Conservation (phyloP, 2,797 vertebrate genomes). For the Thamnophis elegans region DNA sequence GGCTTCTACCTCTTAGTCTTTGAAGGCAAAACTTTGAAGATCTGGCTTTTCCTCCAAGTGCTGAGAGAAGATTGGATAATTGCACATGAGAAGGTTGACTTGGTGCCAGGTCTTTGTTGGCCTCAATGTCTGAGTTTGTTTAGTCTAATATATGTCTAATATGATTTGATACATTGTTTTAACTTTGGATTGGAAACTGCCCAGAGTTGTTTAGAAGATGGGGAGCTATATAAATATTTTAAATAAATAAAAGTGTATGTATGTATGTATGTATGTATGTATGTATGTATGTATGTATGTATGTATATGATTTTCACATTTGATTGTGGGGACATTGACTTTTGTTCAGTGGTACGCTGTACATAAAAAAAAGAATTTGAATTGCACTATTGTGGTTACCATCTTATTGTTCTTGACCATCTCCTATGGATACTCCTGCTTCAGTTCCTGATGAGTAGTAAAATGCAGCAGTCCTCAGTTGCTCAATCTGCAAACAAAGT, state of each 20-base stretch:
- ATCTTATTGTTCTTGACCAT: neutral
- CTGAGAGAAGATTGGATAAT: neutral
- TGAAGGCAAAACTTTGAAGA: neutral
- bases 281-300: no score
- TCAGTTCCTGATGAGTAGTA: neutral
- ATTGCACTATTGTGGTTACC: neutral
- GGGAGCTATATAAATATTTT: neutral
- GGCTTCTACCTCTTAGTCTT: neutral
- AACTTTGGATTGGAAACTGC: neutral
- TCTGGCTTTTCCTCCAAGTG: neutral
- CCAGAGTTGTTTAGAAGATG: neutral
- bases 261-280: no score
- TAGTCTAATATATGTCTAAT: neutral
- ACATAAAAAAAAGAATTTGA: neutral
- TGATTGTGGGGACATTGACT: neutral
- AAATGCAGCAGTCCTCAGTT: neutral
- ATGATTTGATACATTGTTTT: neutral
- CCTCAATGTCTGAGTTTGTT: neutral
- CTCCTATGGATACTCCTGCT: neutral
- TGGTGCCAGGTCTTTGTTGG: neutral
- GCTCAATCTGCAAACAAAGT: neutral
- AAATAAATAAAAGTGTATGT: neutral
- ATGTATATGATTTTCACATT: neutral
- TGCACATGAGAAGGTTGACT: neutral
- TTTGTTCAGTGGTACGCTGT: neutral